These are phyloP conservation scores for Drosophila mulleri DNA, from an alignment of 2,888 invertebrate species.

Conservation along the genomic window DNA sequence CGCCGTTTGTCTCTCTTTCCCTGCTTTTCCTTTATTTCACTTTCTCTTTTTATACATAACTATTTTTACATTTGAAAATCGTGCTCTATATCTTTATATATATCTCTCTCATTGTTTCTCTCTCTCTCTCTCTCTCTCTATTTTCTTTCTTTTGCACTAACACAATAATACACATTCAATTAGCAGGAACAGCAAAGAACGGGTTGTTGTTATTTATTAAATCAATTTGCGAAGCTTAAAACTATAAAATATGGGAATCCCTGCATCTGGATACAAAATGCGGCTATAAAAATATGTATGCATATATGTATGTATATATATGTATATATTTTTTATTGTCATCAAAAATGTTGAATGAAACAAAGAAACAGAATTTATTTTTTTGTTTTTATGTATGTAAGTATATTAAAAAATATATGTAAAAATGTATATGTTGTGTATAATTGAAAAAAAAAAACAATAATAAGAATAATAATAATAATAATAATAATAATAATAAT, in stretches of 20 bases:
- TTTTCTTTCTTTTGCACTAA: background rate
- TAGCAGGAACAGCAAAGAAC: too few relatives aligned
- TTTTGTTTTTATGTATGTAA: background rate
- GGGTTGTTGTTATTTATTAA: background rate
- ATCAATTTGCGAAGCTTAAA: background rate
- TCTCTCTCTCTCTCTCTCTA: background rate
- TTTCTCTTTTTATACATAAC: too few relatives aligned
- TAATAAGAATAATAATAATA: background rate
- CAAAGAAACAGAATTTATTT: background rate
- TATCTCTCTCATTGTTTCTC: background rate
- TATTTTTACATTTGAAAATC: too few relatives aligned
- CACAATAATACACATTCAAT: too few relatives aligned
- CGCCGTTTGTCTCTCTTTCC: too few relatives aligned
- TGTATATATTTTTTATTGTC: constrained; percentile 5
- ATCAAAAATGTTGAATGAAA: background rate
- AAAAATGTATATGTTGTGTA: constrained; percentile 23
- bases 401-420: constrained; percentile 13
- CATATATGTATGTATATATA: background rate
- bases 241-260: background rate
- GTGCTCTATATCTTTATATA: too few relatives aligned
- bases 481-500: background rate
- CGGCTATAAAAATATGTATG: background rate
- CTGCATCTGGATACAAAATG: constrained; percentile 2
- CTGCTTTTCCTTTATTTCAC: too few relatives aligned
- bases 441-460: constrained; percentile 7